Conservation (phyloP, 2,797 vertebrate genomes). For the Coccyzus lansbergi region DNA sequence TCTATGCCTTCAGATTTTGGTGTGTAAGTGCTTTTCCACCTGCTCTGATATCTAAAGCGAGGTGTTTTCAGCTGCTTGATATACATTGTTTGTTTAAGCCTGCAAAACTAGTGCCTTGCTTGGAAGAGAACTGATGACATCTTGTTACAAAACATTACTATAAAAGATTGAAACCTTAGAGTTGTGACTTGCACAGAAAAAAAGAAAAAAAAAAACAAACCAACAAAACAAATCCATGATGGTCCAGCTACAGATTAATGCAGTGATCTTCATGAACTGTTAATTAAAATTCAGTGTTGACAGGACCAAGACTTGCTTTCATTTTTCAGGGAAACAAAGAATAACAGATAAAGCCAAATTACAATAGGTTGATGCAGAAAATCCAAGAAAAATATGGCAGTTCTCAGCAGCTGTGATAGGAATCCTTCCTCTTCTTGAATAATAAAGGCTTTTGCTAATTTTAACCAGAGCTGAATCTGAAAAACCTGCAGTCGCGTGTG, state of each 20-base stretch:
- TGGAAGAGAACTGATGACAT: neutral
- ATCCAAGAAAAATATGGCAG: slow-evolving; percentile 64
- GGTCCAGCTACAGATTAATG: slow-evolving; percentile 29
- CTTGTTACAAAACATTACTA: neutral
- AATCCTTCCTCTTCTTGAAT: slow-evolving; percentile 71
- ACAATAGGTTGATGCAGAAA: slow-evolving; percentile 41
- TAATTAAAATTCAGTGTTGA: slow-evolving; percentile 48
- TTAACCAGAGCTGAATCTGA: slow-evolving; percentile 84
- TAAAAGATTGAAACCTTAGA: neutral
- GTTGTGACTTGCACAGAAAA: neutral
- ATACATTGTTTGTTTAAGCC: neutral
- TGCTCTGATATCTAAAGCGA: neutral
- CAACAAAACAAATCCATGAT: neutral
- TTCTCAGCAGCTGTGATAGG: slow-evolving; percentile 65
- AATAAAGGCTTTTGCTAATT: slow-evolving; percentile 84
- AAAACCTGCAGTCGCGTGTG: slow-evolving; percentile 79
- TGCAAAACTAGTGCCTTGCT: neutral
- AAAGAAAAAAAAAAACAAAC: no score
- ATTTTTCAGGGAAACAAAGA: slow-evolving; percentile 61
- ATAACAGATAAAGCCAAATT: slow-evolving; percentile 57
- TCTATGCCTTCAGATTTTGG: neutral
- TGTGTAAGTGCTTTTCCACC: neutral
- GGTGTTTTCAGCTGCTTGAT: neutral
- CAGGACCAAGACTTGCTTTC: slow-evolving; percentile 19
- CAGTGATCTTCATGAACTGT: slow-evolving; percentile 20